These are phyloP conservation scores for human DNA, from an alignment of 2,113 vertebrate genomes.

Conservation along the genomic window DNA sequence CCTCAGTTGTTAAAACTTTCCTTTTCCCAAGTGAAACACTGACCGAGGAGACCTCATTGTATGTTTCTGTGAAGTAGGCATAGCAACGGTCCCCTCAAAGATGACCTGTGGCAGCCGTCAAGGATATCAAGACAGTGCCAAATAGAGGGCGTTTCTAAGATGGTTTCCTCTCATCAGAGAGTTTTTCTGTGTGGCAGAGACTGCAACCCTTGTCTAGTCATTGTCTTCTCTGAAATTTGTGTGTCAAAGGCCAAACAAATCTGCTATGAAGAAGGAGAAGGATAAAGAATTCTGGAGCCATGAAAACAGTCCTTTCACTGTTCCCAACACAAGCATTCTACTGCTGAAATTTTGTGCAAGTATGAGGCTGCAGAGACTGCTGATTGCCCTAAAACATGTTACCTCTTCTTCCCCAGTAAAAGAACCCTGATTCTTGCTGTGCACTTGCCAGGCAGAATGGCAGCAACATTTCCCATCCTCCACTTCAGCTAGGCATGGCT, in stretches of 20 bases:
- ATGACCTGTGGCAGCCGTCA: accelerated
- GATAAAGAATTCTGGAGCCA: background rate
- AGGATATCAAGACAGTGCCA: background rate
- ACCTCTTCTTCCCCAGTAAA: background rate
- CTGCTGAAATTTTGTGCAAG: accelerated
- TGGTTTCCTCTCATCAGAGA: background rate
- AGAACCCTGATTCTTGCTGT: background rate
- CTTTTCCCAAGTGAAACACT: background rate
- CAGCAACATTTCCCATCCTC: background rate
- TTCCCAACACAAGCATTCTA: background rate
- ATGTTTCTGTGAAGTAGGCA: background rate
- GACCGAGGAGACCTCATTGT: background rate
- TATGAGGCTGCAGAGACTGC: too few species aligned
- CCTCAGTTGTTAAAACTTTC: background rate
- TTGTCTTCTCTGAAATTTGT: background rate
- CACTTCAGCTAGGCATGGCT: too few species aligned
- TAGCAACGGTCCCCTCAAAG: background rate
- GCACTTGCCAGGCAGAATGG: background rate
- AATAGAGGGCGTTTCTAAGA: background rate
- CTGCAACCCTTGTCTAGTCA: accelerated
- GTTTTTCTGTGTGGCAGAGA: background rate
- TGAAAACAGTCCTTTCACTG: background rate
- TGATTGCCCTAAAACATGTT: too few species aligned
- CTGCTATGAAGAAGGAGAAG: background rate
- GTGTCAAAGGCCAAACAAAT: background rate